A percentile compares a stretch with the other conserved stretches of the same genome.
Conservation (phyloP, 2,113 vertebrate species). For the Ciconia boyciana region DNA sequence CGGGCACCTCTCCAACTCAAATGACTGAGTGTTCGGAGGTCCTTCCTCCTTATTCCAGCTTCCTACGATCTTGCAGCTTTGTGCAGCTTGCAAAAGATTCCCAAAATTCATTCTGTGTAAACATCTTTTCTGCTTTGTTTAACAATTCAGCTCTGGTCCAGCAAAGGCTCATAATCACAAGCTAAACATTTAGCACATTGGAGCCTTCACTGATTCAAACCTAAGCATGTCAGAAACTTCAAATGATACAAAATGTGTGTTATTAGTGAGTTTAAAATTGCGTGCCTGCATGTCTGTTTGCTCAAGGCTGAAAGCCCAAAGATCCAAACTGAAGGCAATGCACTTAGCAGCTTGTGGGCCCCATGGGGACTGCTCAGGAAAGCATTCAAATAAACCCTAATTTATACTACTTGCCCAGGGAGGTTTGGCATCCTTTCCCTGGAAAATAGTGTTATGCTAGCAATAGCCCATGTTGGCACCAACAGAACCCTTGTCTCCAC, state of each 20-base stretch:
- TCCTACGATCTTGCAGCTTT: neutral
- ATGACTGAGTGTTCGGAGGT: neutral
- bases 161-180: neutral
- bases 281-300: rapidly evolving
- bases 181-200: neutral
- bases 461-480: neutral
- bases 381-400: neutral
- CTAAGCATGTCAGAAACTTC: neutral
- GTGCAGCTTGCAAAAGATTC: neutral
- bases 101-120: conserved; percentile 17
- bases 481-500: neutral
- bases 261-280: neutral
- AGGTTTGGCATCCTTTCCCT: neutral
- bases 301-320: neutral
- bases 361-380: neutral
- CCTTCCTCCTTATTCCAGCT: neutral
- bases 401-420: neutral
- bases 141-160: neutral
- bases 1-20: conserved; percentile 7
- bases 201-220: neutral
- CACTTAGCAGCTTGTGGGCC: neutral
- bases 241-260: neutral
- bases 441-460: neutral
- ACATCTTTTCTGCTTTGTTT: conserved; percentile 8
- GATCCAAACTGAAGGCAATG: neutral